phyloP scores from a whole-genome alignment of 2,113 vertebrate genomes.

The Macaca nemestrina region DNA sequence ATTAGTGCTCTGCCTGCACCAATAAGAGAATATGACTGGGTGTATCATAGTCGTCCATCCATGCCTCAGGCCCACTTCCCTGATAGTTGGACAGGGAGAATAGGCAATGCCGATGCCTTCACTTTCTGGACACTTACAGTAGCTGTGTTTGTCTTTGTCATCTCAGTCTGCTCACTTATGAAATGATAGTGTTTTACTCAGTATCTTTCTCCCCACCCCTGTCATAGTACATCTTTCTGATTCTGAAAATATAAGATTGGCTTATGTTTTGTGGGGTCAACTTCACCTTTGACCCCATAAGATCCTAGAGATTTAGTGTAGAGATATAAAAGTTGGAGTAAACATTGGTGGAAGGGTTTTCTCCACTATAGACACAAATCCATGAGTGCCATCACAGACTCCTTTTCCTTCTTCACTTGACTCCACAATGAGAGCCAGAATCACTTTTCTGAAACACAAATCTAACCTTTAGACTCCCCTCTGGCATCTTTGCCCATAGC shows the following conservation, averaged over 20 bases:
- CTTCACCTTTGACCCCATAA: not conserved
- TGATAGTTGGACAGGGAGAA: not conserved
- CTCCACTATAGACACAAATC: not conserved
- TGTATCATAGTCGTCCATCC: accelerated
- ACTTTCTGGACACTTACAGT: not conserved
- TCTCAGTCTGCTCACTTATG: not conserved
- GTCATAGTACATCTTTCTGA: not conserved
- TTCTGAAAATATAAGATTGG: not conserved
- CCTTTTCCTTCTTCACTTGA: not conserved
- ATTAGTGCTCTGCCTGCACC: not conserved
- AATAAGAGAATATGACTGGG: not conserved
- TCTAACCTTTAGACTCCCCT: not conserved
- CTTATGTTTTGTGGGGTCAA: not conserved
- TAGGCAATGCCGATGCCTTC: not conserved
- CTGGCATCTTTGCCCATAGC: too few relatives aligned
- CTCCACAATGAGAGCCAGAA: not conserved
- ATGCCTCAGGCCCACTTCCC: not conserved
- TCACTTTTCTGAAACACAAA: not conserved
- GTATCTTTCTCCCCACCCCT: not conserved
- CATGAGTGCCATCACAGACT: not conserved
- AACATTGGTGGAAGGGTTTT: not conserved
- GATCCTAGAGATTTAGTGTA: not conserved
- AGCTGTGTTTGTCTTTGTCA: not conserved
- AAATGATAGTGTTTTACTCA: not conserved
- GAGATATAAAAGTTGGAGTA: not conserved